Conservation (phyloP, 2,113 vertebrate genomes). For the Centropristis striata region DNA sequence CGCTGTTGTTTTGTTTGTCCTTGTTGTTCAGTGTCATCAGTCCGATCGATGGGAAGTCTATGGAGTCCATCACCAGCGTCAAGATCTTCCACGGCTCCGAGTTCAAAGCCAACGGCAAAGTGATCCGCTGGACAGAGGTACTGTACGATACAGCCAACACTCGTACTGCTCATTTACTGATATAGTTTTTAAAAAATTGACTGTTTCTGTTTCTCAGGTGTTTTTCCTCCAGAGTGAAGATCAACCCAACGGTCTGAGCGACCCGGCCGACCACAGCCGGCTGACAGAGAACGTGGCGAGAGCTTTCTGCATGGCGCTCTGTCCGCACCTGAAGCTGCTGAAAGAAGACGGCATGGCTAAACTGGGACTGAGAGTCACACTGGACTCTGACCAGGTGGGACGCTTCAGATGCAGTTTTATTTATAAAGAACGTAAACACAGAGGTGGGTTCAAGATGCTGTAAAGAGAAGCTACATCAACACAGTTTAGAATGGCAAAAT, state of each 20-base stretch:
- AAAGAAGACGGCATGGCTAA: slow-evolving; percentile 99
- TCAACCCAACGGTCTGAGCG: slow-evolving; percentile 90
- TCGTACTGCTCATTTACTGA: not conserved
- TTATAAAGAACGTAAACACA: no score
- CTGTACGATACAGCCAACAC: not conserved
- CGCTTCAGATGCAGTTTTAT: not conserved
- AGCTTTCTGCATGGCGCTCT: slow-evolving; percentile 95
- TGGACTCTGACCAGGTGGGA: slow-evolving; percentile 95
- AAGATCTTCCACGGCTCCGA: slow-evolving; percentile 99
- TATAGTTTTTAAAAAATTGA: no score
- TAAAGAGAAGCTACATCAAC: no score
- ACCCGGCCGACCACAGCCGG: slow-evolving; percentile 97
- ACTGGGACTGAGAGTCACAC: slow-evolving; percentile 93
- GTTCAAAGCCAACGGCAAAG: slow-evolving; percentile 98
- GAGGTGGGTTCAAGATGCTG: no score
- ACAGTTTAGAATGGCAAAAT: no score
- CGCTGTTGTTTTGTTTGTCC: not conserved
- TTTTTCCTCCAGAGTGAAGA: slow-evolving; percentile 97
- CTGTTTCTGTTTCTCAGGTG: slow-evolving; percentile 83
- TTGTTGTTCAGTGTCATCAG: slow-evolving; percentile 89
- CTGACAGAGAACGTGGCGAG: slow-evolving; percentile 95
- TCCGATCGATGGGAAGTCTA: slow-evolving; percentile 96
- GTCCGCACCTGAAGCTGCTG: slow-evolving; percentile 95
- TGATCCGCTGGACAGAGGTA: slow-evolving; percentile 99
- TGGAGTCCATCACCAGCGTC: slow-evolving; percentile 97